These are phyloP conservation scores for Ctenodactylus gundi DNA, from an alignment of 2,113 vertebrate genomes.

Conservation along the genomic window DNA sequence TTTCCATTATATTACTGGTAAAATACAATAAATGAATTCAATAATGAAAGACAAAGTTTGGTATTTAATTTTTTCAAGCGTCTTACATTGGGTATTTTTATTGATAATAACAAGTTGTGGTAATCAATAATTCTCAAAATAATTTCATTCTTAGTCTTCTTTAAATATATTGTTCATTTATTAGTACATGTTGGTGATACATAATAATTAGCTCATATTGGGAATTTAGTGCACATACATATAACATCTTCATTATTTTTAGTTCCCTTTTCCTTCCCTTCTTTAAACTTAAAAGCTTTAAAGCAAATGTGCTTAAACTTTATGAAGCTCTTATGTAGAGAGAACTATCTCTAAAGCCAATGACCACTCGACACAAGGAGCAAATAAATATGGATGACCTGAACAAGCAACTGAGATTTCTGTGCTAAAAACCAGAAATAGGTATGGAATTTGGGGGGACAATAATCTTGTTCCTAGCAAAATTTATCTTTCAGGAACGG, in stretches of 20 bases:
- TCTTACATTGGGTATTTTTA: conserved; percentile 2
- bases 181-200: too few relatives aligned
- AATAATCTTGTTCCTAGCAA: not conserved
- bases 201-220: too few relatives aligned
- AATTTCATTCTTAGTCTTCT: too few relatives aligned
- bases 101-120: not conserved
- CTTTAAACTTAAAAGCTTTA: conserved; percentile 25
- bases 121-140: conserved; percentile 20
- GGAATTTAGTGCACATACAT: too few relatives aligned
- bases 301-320: not conserved
- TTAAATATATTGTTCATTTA: too few relatives aligned
- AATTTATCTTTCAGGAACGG: not conserved
- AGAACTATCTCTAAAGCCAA: conserved; percentile 7
- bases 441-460: not conserved
- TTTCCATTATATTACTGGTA: conserved; percentile 15
- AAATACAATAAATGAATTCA: not conserved
- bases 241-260: too few relatives aligned
- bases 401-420: not conserved
- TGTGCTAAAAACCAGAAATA: not conserved
- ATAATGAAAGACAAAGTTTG: not conserved
- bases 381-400: not conserved
- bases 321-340: not conserved
- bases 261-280: not conserved
- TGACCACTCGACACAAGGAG: not conserved
- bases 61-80: conserved; percentile 22